Base-by-base conservation (phyloP, 2,888 invertebrate genomes). In the Mimas tiliae region DNA sequence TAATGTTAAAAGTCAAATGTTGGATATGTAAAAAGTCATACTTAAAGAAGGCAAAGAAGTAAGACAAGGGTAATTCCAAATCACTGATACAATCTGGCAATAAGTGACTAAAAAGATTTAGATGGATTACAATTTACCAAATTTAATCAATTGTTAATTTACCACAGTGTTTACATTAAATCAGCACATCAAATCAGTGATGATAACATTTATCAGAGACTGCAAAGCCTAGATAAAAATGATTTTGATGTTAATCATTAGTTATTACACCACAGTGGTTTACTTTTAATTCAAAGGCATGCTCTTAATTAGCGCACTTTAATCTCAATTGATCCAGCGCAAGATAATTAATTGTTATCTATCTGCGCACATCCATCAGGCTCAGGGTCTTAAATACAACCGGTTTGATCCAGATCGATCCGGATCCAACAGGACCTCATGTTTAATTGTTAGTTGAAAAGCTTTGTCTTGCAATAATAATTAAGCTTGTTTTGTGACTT, bases 301-400 rank as follows among this genome's bases (percentile, higher is more conserved):
- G 6, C 16, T 42, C 6, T 58, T 19, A 58, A 58, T 58, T 58
- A 38, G 0, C 16, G 55, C 58, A 58, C 11, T 62, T 63, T 62
- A 63, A 63, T 63, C 48, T 27, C 16, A 64, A 62, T 64, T 66
- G 58, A 47, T 58, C 51, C 21, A 42, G 51, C 27, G 52, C 19
- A 58, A 19, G 7, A 8, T 19, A 38, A 9, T 42, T 55, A 58
- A 58, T 58, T 58, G 58, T 16, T 19, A 19, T 16, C 12, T 42
- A 42, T 42, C 55, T 55, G 34, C 55, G 34, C 16, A 34, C 14
- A n/a, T n/a, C 27, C 33, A 27, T 8, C 55, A 58, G 16, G 8
- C 6, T 11, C 58, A 58, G 38, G 12, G n/a, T 38, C 58, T 58
- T 58, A 58, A 58, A 42, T 58, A 21, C 58, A 58, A 12, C 38